A percentile compares a stretch with the other conserved stretches of the same genome.
These are phyloP conservation scores for Thereuonema tuberculata DNA, from an alignment of 1,140 invertebrate genomes.

Conservation along the genomic window DNA sequence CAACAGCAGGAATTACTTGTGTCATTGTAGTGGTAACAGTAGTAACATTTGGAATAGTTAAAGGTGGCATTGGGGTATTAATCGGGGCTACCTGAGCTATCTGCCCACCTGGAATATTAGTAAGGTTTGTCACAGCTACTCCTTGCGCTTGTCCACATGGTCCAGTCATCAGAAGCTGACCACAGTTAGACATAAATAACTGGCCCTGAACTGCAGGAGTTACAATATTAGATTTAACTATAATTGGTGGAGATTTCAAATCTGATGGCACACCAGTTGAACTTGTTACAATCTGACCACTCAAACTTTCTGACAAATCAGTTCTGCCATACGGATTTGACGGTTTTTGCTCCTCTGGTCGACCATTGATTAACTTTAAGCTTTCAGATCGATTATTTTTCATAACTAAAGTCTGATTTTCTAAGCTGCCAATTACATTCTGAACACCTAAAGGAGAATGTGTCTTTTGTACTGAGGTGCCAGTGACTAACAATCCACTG, in stretches of 20 bases:
- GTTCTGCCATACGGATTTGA: neutral
- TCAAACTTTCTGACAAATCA: neutral
- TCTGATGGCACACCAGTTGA: neutral
- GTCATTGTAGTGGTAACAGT: conserved; percentile 45
- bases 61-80: conserved; percentile 43
- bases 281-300: neutral
- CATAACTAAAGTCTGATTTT: neutral
- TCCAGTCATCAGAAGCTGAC: conserved; percentile 15
- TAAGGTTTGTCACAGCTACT: conserved; percentile 14
- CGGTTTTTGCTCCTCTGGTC: neutral
- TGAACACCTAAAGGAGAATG: conserved; percentile 66
- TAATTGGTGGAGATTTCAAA: neutral
- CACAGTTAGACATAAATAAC: conserved; percentile 17
- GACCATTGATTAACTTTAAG: neutral
- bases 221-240: conserved; percentile 4
- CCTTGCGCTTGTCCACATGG: conserved; percentile 13
- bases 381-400: neutral
- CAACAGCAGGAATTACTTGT: conserved; percentile 36
- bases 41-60: conserved; percentile 49
- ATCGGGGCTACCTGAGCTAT: conserved; percentile 16
- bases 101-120: conserved; percentile 15
- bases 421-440: conserved; percentile 47
- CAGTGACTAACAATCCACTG: neutral
- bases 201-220: conserved; percentile 5
- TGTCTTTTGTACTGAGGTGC: conserved; percentile 23